A percentile compares a stretch with the other conserved stretches of the same genome.
Evolutionary conservation across 2,797 vertebrate genomes (phyloP).

Genomic region (Emydoidea blandingii): DNA sequence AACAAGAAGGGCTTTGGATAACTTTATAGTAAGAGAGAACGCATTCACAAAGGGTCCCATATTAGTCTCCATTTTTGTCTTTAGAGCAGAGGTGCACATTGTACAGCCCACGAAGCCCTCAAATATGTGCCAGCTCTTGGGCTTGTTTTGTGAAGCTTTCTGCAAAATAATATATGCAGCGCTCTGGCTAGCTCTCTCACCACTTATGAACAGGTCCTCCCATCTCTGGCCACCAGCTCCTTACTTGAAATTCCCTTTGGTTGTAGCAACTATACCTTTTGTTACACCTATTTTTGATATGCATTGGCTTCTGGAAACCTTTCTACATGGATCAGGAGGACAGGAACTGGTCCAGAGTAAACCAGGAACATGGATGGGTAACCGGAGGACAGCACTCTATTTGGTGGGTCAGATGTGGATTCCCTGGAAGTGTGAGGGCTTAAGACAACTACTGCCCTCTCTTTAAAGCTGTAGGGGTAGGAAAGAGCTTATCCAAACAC

Average conservation of each 20-base stretch:
- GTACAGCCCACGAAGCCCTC: neutral
- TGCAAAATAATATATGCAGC: neutral
- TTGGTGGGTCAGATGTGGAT: neutral
- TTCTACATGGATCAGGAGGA: neutral
- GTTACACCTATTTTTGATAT: neutral
- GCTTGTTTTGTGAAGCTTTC: neutral
- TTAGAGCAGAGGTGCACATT: accelerated
- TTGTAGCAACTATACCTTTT: neutral
- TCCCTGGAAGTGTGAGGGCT: accelerated
- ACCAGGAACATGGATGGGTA: neutral
- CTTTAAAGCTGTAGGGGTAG: constrained; percentile 13
- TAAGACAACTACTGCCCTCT: neutral
- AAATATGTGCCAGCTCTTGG: neutral
- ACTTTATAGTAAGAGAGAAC: neutral
- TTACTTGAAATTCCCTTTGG: neutral
- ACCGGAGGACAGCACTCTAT: neutral
- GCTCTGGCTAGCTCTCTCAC: neutral
- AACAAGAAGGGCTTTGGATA: neutral
- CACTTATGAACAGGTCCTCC: neutral
- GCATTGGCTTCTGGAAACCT: neutral
- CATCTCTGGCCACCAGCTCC: neutral
- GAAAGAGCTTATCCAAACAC: neutral
- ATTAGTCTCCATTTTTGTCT: neutral
- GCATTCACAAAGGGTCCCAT: neutral
- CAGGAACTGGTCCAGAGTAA: neutral